Evolutionary conservation across 53 echinoderm and acorn worm genomes (phyloP).

Genomic region (Apostichopus leukothele): DNA sequence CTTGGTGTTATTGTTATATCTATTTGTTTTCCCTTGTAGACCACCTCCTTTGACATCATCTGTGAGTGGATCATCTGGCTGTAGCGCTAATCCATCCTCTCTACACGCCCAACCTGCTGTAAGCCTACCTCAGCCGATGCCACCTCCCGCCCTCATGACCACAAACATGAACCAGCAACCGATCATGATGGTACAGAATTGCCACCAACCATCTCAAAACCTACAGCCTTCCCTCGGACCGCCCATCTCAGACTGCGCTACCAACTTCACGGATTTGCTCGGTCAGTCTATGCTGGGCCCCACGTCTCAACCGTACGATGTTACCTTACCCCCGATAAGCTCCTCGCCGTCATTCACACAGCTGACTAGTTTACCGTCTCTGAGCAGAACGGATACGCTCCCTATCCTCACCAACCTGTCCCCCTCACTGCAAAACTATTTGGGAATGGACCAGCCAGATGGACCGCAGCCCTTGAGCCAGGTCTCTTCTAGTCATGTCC

Average conservation of each 20-base stretch:
- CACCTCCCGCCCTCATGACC: background rate
- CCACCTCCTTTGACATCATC: background rate
- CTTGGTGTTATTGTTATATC: too few relatives aligned
- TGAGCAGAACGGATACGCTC: conserved; percentile 34
- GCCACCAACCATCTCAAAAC: background rate
- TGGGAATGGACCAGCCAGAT: conserved; percentile 52
- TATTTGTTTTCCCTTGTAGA: background rate
- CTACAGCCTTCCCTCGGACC: background rate
- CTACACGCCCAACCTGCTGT: background rate
- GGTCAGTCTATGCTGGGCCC: background rate
- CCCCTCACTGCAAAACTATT: conserved; percentile 48
- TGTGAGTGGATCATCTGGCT: background rate
- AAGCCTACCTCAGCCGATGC: background rate
- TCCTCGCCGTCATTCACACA: conserved; percentile 9
- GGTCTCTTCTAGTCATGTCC: conserved; percentile 51
- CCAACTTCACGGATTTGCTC: background rate
- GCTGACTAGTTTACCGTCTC: conserved; percentile 14
- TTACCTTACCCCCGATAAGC: background rate
- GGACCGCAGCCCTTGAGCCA: conserved; percentile 52
- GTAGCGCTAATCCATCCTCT: background rate
- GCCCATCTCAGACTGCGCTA: background rate
- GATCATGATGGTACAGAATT: conserved; percentile 9
- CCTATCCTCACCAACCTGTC: conserved; percentile 16
- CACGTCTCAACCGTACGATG: conserved; percentile 24
- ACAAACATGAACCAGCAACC: conserved; percentile 5